A percentile compares a stretch with the other conserved stretches of the same genome.
phyloP scores from a whole-genome alignment of 2,113 vertebrate genomes.

The Lepisosteus oculatus region DNA sequence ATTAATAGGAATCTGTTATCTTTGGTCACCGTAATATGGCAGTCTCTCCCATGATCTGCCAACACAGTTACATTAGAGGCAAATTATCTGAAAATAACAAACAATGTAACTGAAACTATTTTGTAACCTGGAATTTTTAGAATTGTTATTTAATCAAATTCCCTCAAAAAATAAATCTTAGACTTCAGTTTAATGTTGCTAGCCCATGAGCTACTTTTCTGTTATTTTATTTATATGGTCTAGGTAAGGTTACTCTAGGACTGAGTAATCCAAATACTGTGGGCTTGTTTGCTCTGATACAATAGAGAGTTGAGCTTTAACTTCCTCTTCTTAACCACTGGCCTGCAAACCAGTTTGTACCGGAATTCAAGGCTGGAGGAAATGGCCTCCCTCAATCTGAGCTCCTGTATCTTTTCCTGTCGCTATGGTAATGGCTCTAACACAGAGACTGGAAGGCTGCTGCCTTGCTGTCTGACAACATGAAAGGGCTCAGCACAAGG shows the following conservation, averaged over 20 bases:
- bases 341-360: conserved; percentile 50
- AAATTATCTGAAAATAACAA: no score
- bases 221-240: background rate
- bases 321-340: conserved; percentile 39
- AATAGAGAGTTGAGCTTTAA: conserved; percentile 34
- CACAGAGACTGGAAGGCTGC: conserved; percentile 34
- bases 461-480: conserved; percentile 55
- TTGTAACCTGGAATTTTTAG: no score
- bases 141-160: background rate
- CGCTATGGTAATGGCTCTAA: conserved; percentile 39
- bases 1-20: no score
- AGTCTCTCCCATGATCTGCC: no score
- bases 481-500: conserved; percentile 46
- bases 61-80: no score
- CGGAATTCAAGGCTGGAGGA: conserved; percentile 35
- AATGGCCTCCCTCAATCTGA: conserved; percentile 1
- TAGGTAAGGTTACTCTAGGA: no score
- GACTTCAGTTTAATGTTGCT: background rate
- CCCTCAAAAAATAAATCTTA: background rate
- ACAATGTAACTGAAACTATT: no score
- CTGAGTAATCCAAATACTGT: background rate
- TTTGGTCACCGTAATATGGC: no score
- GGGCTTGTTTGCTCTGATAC: conserved; percentile 43
- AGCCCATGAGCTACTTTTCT: background rate
- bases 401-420: conserved; percentile 33